These are phyloP conservation scores for Meloidogyne floridensis DNA, from an alignment of 1,140 invertebrate species.

Conservation along the genomic window DNA sequence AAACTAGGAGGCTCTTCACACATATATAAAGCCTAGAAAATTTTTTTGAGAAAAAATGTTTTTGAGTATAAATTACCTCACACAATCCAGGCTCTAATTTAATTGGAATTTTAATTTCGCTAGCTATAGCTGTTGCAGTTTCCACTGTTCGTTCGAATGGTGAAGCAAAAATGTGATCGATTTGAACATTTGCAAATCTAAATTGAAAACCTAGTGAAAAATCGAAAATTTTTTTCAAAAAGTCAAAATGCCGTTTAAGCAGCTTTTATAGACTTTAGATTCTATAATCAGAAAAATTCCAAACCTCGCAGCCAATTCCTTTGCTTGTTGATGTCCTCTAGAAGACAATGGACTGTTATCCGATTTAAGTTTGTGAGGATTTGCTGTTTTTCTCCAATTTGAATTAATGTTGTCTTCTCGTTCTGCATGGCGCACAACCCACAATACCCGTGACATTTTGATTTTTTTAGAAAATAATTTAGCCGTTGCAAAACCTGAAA, in stretches of 20 bases:
- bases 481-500: neutral
- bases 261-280: neutral
- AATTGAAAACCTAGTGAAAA: slow-evolving; percentile 12
- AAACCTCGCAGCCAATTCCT: slow-evolving; percentile 49
- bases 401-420: slow-evolving; percentile 51
- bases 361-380: slow-evolving; percentile 39
- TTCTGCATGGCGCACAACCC: slow-evolving; percentile 45
- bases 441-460: slow-evolving; percentile 21
- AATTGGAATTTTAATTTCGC: slow-evolving; percentile 46
- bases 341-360: slow-evolving; percentile 57
- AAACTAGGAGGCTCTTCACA: slow-evolving; percentile 61
- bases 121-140: slow-evolving; percentile 52
- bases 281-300: slow-evolving; percentile 16
- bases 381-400: slow-evolving; percentile 37
- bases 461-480: neutral
- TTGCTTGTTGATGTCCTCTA: slow-evolving; percentile 53
- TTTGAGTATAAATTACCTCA: slow-evolving; percentile 40
- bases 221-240: too few relatives aligned
- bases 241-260: too few relatives aligned
- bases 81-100: slow-evolving; percentile 58
- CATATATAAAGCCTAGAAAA: slow-evolving; percentile 56
- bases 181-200: slow-evolving; percentile 47
- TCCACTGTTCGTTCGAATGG: slow-evolving; percentile 64
- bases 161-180: slow-evolving; percentile 57
- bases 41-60: neutral